phyloP scores from a whole-genome alignment of 1,140 invertebrate species.

The Andricus grossulariae region DNA sequence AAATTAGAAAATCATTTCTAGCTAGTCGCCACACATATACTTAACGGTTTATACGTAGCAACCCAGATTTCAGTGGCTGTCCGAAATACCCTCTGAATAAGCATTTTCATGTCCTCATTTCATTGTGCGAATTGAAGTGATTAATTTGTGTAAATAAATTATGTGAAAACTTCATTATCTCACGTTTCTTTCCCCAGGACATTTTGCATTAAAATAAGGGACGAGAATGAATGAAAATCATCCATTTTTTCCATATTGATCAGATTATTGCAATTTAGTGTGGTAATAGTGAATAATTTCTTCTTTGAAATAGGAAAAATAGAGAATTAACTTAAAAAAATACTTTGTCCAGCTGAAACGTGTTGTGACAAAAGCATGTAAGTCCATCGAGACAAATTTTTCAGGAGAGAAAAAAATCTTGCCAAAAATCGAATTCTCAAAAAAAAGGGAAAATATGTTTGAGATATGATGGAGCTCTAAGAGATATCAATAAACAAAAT shows the following conservation, averaged over 20 bases:
- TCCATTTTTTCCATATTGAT: not conserved
- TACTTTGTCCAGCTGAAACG: too few relatives aligned
- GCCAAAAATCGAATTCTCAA: too few relatives aligned
- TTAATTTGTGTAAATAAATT: slow-evolving; percentile 48
- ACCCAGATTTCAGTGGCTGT: slow-evolving; percentile 20
- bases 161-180: slow-evolving; percentile 39
- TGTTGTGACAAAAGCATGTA: too few relatives aligned
- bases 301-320: too few relatives aligned
- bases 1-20: not conserved
- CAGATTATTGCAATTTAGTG: too few relatives aligned
- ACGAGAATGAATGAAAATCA: not conserved
- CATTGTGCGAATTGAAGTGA: slow-evolving; percentile 7
- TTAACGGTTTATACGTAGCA: slow-evolving; percentile 7
- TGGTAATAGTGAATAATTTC: too few relatives aligned
- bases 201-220: not conserved
- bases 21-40: not conserved
- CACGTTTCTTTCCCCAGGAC: not conserved
- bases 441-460: too few relatives aligned
- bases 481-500: too few relatives aligned
- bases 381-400: too few relatives aligned
- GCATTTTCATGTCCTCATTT: slow-evolving; percentile 11
- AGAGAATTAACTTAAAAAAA: too few relatives aligned
- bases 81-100: slow-evolving; percentile 1
- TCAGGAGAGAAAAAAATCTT: too few relatives aligned
- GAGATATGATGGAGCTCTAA: too few relatives aligned